Base-by-base conservation (phyloP, 2,113 vertebrate species). In the Entomyzon cyanotis region DNA sequence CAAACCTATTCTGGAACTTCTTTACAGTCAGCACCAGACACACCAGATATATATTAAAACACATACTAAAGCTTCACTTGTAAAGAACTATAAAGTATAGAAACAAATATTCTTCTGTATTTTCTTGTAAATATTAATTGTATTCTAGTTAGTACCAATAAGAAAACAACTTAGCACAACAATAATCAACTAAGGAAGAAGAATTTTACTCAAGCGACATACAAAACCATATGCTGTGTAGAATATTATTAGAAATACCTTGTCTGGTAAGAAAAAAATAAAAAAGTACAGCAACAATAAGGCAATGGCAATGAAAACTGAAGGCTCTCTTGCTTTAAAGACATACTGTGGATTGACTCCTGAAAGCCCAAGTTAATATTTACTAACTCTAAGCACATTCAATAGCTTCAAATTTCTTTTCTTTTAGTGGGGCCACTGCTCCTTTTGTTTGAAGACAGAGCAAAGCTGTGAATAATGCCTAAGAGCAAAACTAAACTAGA, bases 401-500 rank as follows among this genome's bases (percentile, higher is more conserved):
- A 91, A 28, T 44, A 93, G 39, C 87, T 91, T 94, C 70, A 79
- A 75, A 75, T 80, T 89, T 94, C 63, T 86, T 92, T 86, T 87
- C 84, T 78, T 95, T 92, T 59, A 92, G 84, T 80, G 84, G 46
- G 87, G 87, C 88, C 81, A 93, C 53, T 84, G 93, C 70, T 94
- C 81, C 86, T 85, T 91, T 93, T 92, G 93, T 96, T 96, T 96
- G 95, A 95, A 96, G 94, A 84, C 30, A 89, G 88, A 94, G 77
- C 33, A 83, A 93, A 96, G 83, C 95, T 89, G 84, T 92, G 96
- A 96, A 93, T 81, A 95, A 94, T 95, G 91, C 95, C 93, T 92
- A 85, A 94, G 74, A 97, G 95, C 90, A 94, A 96, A 94, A 93
- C 68, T 67, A 94, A 95, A 94, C 77, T 67, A 92, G 67, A 87